A percentile compares a stretch with the other conserved stretches of the same genome.
phyloP scores from a whole-genome alignment of 2,113 vertebrate genomes.

The Cercocebus atys region DNA sequence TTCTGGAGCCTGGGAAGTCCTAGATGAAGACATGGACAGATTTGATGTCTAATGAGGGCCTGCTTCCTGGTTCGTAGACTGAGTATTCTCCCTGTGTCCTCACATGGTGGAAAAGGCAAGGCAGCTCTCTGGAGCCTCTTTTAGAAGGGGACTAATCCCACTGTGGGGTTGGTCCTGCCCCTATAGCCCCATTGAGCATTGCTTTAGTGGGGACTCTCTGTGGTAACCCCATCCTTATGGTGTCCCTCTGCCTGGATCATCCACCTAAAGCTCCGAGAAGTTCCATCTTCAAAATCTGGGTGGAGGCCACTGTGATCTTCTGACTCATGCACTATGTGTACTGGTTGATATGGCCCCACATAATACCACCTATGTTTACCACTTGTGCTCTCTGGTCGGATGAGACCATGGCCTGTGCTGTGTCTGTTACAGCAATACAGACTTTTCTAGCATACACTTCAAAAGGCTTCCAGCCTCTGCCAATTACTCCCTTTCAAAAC shows the following conservation, averaged over 20 bases:
- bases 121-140: neutral
- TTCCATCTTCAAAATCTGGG: neutral
- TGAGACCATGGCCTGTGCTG: neutral
- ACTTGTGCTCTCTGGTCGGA: neutral
- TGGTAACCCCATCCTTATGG: neutral
- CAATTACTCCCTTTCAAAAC: neutral
- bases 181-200: neutral
- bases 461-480: neutral
- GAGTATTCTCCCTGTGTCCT: neutral
- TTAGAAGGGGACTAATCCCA: neutral
- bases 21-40: neutral
- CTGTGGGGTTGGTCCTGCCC: neutral
- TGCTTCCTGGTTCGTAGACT: neutral
- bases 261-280: neutral
- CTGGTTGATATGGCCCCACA: neutral
- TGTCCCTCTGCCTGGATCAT: neutral
- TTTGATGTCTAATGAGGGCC: neutral
- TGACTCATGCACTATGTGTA: neutral
- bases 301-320: neutral
- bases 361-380: neutral
- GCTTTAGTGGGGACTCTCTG: neutral
- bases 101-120: neutral
- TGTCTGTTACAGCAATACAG: too few relatives aligned
- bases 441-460: neutral
- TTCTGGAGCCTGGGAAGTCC: neutral